Base-by-base conservation (phyloP, 2,888 invertebrate genomes). In the Clepsis dumicolana region DNA sequence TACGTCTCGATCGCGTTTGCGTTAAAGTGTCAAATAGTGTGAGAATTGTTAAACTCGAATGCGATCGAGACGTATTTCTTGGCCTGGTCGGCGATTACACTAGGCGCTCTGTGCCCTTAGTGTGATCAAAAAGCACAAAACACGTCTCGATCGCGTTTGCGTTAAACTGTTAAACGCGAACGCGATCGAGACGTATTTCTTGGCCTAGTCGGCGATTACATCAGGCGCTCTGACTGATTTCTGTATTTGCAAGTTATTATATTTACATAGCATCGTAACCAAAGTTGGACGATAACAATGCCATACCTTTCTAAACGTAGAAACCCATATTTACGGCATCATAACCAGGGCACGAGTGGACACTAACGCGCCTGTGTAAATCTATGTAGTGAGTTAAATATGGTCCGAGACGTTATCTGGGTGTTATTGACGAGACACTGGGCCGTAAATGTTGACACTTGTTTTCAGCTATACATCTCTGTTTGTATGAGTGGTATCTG, bases 341-440 rank as follows among this genome's bases (percentile, higher is more conserved):
- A 12, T 48, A 48, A 48, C 21, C 48, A 21, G 21, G 3, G 48
- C 18, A 48, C 21, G 8, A 2, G 12, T 21, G 12, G 48, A 48
- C 48, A 48, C 12, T 48, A 48, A 48, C 44, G 8, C 44, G 48
- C 8, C 48, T 48, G 21, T 21, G 21, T 48, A 48, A 48, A 48
- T 48, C 48, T 48, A 12, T 8, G 0, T 8, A 18, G 16, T 21
- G 12, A 48, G 48, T 48, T 48, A 44, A 18, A 44, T 41, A 41
- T 48, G 21, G 48, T 10, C 48, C 21, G 48, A 48, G 21, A 12
- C 21, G 12, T 48, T 48, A 48, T 12, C 21, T 48, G 2, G 48
- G 12, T 21, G 21, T 35, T 35, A 48, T 48, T 48, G 48, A 48
- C 21, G 48, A 27, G 52, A 52, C 44, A 14, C 8, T 7, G 18